Evolutionary conservation across 2,888 invertebrate species (phyloP), one percentile per base, ranked within the genome.

Genomic region (Cheilosia vernalis): DNA sequence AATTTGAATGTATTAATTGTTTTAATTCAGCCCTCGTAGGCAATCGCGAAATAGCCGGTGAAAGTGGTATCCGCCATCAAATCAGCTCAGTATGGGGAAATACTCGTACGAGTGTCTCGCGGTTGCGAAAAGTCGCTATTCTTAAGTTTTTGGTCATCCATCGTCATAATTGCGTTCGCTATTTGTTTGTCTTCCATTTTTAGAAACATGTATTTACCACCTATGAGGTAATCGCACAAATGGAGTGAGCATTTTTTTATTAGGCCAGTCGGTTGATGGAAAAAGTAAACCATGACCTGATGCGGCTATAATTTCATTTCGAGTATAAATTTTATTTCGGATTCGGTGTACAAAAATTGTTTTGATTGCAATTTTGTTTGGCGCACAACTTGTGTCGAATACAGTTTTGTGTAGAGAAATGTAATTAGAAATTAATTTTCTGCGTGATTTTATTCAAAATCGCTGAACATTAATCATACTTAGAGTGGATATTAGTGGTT

Each of bases 181-280:
- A 24, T 44, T n/a, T 47, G 70, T 58, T 64, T 40, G 77, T 61
- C 40, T 37, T 66, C 72, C 77, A 77, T 63, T 63, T 83, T 78
- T 63, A 58, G 72, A 69, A 51, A 67, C 19, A 58, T 47, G 17
- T 61, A 70, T 44, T 44, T 27, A 6, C 56, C 55, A 56, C 49
- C 27, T 53, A 70, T 84, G 79, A 84, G 84, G 79, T 84, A 84
- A 84, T 84, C 79, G 30, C 27, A 40, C 51, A 51, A 56, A 61
- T 17, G 33, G 30, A 66, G 40, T 40, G 42, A 40, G 30, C 40
- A 44, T 40, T 69, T 42, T 21, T 47, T 63, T 78, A 70, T 78
- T 63, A 69, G 61, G 77, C 77, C 77, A 69, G 15, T 15, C 24
- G 15, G 33, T 30, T 42, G 55, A 55, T 63, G 47, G 27, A 69